Evolutionary conservation across 2,113 vertebrate species (phyloP), one percentile per base, ranked within the genome.

Genomic region (Carettochelys insculpta): DNA sequence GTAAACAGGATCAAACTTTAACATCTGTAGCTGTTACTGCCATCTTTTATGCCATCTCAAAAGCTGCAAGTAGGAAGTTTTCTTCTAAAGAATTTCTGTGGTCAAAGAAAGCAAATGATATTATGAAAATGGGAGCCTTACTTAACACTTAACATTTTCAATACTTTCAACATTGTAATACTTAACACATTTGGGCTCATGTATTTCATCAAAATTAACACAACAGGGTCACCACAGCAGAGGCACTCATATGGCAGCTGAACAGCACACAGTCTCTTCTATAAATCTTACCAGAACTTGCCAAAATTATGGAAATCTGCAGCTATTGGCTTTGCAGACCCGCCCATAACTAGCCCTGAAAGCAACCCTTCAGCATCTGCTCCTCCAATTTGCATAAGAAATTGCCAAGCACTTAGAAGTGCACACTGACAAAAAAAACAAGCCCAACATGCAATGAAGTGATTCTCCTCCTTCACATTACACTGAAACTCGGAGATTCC

Each of bases 351-450:
- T 88, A 95, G 76, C 51, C 80, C 91, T 90, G 80, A 94, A 91
- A 94, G 56, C 50, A 92, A 85, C 65, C 56, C 73, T 96, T 89
- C 53, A 0, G 73, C 78, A 95, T 95, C 91, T 95, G 41, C 80
- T 94, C 22, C 61, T 90, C 71, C 53, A 91, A 88, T 96, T 94
- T 94, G 80, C 68, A 31, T 94, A 95, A 94, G 82, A 92, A 96
- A 97, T 94, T 95, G 92, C 82, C 85, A 96, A 94, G 81, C 94
- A 89, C 95, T 96, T 96, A 95, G 80, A 65, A 94, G 41, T 54
- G 90, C 92, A 88, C 0, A 2, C 86, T 94, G 95, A 93, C 82
- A 92, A 94, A 97, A 94, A 95, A 97, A 94, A 95, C 84, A 95
- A 96, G 53, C 84, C 88, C 87, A 95, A 80, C 58, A 0, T 93